Percentiles rank a stretch among this genome's conserved stretches.
Conservation (phyloP, 2,797 vertebrate genomes). For the Microctenopoma steveboyesi region DNA sequence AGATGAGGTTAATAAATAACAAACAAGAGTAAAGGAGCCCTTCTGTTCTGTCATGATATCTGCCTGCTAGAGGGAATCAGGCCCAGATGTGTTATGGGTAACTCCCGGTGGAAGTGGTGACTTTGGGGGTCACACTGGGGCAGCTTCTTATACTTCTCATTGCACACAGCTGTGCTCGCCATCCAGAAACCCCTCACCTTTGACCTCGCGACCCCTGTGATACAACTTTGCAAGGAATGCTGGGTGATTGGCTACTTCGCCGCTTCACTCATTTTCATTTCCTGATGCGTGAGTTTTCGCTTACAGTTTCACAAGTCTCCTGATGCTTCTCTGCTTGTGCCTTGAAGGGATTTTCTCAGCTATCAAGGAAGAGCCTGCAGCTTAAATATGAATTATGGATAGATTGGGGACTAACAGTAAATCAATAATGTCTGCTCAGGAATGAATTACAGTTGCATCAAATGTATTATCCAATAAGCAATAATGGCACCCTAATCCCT, state of each 20-base stretch:
- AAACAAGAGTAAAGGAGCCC: conserved; percentile 79
- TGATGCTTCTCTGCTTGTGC: conserved; percentile 39
- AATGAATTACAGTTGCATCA: conserved; percentile 60
- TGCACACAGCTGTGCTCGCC: conserved; percentile 81
- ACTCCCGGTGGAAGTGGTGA: conserved; percentile 71
- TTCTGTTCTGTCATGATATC: conserved; percentile 73
- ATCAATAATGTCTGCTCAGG: conserved; percentile 73
- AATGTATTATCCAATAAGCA: conserved; percentile 68
- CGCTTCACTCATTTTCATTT: conserved; percentile 71
- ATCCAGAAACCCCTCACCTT: conserved; percentile 73
- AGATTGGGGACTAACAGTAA: conserved; percentile 69
- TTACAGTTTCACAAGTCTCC: conserved; percentile 50
- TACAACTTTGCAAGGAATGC: conserved; percentile 77
- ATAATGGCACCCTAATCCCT: conserved; percentile 55
- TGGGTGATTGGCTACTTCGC: conserved; percentile 77
- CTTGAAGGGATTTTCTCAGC: conserved; percentile 68
- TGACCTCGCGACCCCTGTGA: conserved; percentile 67
- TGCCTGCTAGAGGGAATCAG: conserved; percentile 75
- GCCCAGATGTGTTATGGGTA: conserved; percentile 84
- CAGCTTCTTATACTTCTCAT: conserved; percentile 74
- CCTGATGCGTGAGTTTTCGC: conserved; percentile 73
- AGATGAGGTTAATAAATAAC: conserved; percentile 82
- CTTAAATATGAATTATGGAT: conserved; percentile 79
- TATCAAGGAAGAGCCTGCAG: conserved; percentile 63
- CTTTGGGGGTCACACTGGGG: conserved; percentile 74